Conservation (phyloP, 1,140 invertebrate genomes). For the Nomia melanderi region DNA sequence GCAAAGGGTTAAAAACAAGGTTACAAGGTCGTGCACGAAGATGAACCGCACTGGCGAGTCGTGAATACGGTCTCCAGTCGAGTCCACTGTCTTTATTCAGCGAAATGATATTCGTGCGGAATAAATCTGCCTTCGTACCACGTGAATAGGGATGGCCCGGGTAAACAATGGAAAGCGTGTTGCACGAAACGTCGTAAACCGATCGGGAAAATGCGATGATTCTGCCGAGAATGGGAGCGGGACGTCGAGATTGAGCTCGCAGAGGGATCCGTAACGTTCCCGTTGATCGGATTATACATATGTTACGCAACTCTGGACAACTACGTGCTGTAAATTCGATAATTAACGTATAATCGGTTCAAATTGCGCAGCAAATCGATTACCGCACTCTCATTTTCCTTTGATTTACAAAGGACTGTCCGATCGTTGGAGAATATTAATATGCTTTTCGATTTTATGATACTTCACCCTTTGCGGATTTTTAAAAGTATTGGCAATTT, state of each 20-base stretch:
- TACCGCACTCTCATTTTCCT: neutral
- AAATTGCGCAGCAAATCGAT: conserved; percentile 30
- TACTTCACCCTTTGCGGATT: too few relatives aligned
- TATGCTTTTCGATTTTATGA: too few relatives aligned
- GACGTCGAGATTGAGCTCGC: conserved; percentile 22
- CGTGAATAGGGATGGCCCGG: neutral
- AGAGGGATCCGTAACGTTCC: neutral
- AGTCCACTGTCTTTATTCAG: neutral
- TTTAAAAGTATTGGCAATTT: too few relatives aligned
- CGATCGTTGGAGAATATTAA: too few relatives aligned
- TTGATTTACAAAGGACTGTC: too few relatives aligned
- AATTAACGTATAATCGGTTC: conserved; percentile 41
- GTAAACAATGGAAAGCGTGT: conserved; percentile 1
- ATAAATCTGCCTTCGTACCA: neutral
- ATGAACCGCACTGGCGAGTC: neutral
- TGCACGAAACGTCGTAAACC: neutral
- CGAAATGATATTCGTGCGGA: conserved; percentile 2
- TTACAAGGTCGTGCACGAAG: too few relatives aligned
- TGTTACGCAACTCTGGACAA: neutral
- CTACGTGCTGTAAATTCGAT: conserved; percentile 3
- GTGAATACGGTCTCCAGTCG: neutral
- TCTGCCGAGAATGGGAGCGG: conserved; percentile 42
- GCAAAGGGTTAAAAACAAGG: too few relatives aligned
- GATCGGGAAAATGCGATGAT: conserved; percentile 38
- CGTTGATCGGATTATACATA: conserved; percentile 35